These are phyloP conservation scores for Latheticus oryzae DNA, from an alignment of 2,888 invertebrate species.

Conservation along the genomic window DNA sequence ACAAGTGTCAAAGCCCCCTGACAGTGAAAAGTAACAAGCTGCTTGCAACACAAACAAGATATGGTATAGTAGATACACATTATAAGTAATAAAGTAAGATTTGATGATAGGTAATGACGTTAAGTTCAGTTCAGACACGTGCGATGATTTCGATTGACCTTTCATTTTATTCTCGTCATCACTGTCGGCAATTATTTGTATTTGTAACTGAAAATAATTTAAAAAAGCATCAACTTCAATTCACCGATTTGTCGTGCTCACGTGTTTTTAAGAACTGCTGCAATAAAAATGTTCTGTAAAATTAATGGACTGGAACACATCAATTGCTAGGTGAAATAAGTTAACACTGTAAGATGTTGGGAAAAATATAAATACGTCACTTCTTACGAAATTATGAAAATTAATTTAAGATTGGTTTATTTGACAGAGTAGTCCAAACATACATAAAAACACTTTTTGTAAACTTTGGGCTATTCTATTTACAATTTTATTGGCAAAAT, in stretches of 20 bases:
- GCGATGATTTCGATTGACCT: slow-evolving; percentile 30
- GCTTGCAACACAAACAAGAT: slow-evolving; percentile 39
- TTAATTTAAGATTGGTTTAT: no score
- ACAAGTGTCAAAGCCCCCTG: slow-evolving; percentile 56
- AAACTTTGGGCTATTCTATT: no score
- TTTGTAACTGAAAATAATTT: neutral
- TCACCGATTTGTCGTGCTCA: slow-evolving; percentile 22
- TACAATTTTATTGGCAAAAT: no score
- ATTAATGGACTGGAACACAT: slow-evolving; percentile 28
- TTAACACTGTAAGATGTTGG: slow-evolving; percentile 9
- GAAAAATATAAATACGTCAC: slow-evolving; percentile 13
- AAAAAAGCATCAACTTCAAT: slow-evolving; percentile 25
- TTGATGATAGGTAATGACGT: slow-evolving; percentile 21
- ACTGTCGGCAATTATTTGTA: slow-evolving; percentile 17
- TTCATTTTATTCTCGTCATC: no score
- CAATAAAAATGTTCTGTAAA: slow-evolving; percentile 22
- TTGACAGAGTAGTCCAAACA: no score
- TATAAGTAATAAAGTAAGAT: slow-evolving; percentile 25
- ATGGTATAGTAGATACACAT: no score
- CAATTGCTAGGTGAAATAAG: slow-evolving; percentile 8
- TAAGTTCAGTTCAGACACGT: slow-evolving; percentile 36
- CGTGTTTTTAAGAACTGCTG: slow-evolving; percentile 1
- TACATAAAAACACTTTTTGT: no score
- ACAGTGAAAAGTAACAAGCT: slow-evolving; percentile 55
- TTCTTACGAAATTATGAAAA: slow-evolving; percentile 5